Conservation (phyloP, 2,113 vertebrate genomes). For the Brienomyrus brachyistius region DNA sequence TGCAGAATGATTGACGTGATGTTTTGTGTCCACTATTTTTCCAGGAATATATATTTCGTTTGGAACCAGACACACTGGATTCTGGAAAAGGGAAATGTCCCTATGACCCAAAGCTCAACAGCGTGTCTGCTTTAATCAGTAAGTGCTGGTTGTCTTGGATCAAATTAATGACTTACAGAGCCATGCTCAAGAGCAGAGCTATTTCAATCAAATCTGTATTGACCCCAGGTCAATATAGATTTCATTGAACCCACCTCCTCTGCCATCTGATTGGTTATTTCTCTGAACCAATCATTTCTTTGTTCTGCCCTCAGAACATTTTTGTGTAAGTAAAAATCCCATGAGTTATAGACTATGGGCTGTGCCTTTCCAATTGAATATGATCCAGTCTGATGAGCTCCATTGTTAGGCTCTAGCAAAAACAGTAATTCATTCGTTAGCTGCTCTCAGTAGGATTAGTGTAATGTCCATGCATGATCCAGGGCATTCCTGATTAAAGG, state of each 20-base stretch:
- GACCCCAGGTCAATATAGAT: not conserved
- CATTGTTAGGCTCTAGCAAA: not conserved
- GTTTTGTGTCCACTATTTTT: slow-evolving; percentile 24
- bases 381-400: not conserved
- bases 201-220: not conserved
- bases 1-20: not conserved
- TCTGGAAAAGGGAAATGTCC: slow-evolving; percentile 98
- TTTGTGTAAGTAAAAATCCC: too few species aligned
- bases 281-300: too few species aligned
- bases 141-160: slow-evolving; percentile 55
- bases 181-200: not conserved
- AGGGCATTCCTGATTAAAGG: not conserved
- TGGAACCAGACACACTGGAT: slow-evolving; percentile 92
- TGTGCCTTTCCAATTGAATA: not conserved
- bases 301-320: too few species aligned
- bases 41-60: slow-evolving; percentile 92
- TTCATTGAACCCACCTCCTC: too few species aligned
- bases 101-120: slow-evolving; percentile 95
- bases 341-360: not conserved
- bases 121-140: slow-evolving; percentile 93
- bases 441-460: not conserved
- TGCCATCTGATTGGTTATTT: too few species aligned
- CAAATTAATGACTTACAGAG: not conserved
- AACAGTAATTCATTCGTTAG: not conserved
- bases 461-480: not conserved